Base-by-base conservation (phyloP, 2,113 vertebrate species). In the Engraulis encrasicolus region DNA sequence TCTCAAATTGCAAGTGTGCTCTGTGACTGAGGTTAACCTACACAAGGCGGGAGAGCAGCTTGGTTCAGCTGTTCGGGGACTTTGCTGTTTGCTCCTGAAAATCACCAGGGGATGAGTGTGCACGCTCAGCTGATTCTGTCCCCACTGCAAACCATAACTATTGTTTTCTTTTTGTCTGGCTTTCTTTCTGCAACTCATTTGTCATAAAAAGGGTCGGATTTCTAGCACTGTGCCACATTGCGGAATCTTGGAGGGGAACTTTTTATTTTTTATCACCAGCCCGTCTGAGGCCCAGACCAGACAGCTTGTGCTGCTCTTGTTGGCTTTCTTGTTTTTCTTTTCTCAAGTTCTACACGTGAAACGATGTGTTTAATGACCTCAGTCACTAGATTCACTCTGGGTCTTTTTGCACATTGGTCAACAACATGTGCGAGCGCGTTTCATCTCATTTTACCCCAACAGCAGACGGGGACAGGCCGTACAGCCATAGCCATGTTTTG, bases 71-170 rank as follows among this genome's bases (percentile, higher is more conserved):
- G 74, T 84, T 86, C 86, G 14, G n/a, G 66, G 66, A 74, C 31
- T 74, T 74, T 74, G 34, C 31, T 74, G 34, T 85, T 87, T 85
- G 89, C 81, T 66, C 52, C 86, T 87, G 87, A 91, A 87, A 90
- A 90, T 89, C 88, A 88, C 86, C 83, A 86, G 87, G 85, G 83
- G 87, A 87, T 50, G 66, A 79, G 85, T 36, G 85, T 82, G 49
- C 81, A 84, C 48, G 86, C 83, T 84, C 86, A 82, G 81, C 88
- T 91, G 86, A 86, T 91, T 90, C 91, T 92, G 85, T 88, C 90
- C 84, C 92, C 91, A 91, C 84, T 87, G 77, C 66, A 91, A 92
- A 90, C 89, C 89, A 91, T 90, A 94, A 92, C 91, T 90, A 92
- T 93, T 93, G 91, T 93, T 93, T 66, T 93, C 84, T 86, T 58